Percentiles rank a stretch among this genome's conserved stretches.
phyloP scores from a whole-genome alignment of 1,140 invertebrate species.

The Drosophila nikananu region DNA sequence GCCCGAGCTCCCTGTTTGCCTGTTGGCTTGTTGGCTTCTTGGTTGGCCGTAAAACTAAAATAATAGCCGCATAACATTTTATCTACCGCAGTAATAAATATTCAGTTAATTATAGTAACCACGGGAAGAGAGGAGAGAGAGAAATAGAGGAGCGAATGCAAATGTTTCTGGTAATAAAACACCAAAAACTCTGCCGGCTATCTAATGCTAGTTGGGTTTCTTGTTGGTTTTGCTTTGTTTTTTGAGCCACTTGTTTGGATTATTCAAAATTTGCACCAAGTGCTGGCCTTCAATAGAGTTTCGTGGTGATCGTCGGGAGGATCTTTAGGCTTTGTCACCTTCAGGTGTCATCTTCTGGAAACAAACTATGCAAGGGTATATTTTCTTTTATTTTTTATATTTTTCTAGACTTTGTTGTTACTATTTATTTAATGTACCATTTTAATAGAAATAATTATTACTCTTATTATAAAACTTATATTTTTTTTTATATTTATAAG shows the following conservation, averaged over 20 bases:
- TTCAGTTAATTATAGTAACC: conserved; percentile 78
- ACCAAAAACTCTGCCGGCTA: conserved; percentile 37
- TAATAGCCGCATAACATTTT: conserved; percentile 83
- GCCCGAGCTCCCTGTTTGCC: conserved; percentile 14
- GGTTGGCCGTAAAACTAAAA: conserved; percentile 79
- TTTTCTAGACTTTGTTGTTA: not conserved
- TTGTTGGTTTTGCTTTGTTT: not conserved
- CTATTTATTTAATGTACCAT: not conserved
- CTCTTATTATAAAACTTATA: no score
- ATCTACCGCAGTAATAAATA: conserved; percentile 84
- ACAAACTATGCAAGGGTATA: not conserved
- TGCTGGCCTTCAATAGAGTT: not conserved
- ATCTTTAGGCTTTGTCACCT: not conserved
- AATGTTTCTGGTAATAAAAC: conserved; percentile 57
- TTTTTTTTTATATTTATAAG: no score
- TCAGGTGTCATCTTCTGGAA: no score
- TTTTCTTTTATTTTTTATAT: not conserved
- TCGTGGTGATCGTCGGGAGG: not conserved
- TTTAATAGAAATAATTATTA: not conserved
- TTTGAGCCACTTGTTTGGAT: conserved; percentile 9
- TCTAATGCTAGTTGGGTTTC: conserved; percentile 21
- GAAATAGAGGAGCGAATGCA: conserved; percentile 29
- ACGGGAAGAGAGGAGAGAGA: conserved; percentile 9
- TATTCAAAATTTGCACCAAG: conserved; percentile 1
- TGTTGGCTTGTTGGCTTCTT: conserved; percentile 44